Base-by-base conservation (phyloP, 2,113 vertebrate genomes). In the Myiozetetes cayanensis region DNA sequence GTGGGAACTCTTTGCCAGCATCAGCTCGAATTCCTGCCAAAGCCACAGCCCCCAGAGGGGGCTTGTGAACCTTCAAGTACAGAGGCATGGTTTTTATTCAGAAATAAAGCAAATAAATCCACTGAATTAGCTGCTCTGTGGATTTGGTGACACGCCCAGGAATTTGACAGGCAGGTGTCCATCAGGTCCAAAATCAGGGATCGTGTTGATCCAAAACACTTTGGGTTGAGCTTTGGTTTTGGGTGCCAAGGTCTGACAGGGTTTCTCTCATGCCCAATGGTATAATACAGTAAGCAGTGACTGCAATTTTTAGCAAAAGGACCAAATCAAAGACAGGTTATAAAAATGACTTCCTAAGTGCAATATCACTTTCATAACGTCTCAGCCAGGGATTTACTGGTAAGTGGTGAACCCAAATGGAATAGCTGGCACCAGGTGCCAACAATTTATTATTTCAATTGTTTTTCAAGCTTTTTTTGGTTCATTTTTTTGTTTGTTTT, bases 251-350 rank as follows among this genome's bases (percentile, higher is more conserved):
- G 8, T 16, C 55, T 77, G 89, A n/a, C 33, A 41, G 50, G 9
- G 53, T 83, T 65, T 87, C 93, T 96, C 98, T 98, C 97, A 88
- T 68, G 99, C 99, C 99, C 99, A 99, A 99, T 98, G 99, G 99
- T 99, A 99, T 99, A 98, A 98, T 98, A 97, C 73, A 97, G 85
- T 96, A 97, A 98, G 98, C 98, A 98, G 98, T 97, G 98, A 97
- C 98, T 97, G 98, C 98, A 96, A 97, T 97, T 96, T 97, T 97
- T 97, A 98, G 98, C 98, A 98, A 98, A 98, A 98, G 98, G 98
- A 98, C 98, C 98, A 98, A 98, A 98, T 98, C 97, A 96, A 97
- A 97, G 96, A 97, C 97, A 73, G 91, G 97, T 98, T 98, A 98
- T 97, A 97, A 97, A 98, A 98, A 99, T 97, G 97, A 98, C 97